Percentiles rank a stretch among this genome's conserved stretches.
Evolutionary conservation across 2,888 invertebrate genomes (phyloP).

Genomic region (Deroplatys truncata): DNA sequence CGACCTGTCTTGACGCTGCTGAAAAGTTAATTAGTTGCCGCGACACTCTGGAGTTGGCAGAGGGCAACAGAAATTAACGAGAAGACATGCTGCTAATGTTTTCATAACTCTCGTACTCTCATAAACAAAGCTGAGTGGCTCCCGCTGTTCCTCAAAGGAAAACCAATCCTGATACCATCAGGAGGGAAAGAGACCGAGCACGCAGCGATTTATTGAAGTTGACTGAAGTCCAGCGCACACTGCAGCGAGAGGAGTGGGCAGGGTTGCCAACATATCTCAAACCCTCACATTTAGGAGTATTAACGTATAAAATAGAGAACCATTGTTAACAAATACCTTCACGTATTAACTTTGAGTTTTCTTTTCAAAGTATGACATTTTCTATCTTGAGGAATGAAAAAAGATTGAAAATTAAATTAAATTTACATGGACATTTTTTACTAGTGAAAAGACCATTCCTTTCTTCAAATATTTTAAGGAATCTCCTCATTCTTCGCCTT

Average conservation of each 20-base stretch:
- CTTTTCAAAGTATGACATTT: too few species aligned
- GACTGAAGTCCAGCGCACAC: background rate
- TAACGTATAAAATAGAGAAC: too few species aligned
- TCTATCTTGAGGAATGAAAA: too few species aligned
- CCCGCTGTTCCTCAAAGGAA: background rate
- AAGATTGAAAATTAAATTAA: too few species aligned
- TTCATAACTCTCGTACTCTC: slow-evolving; percentile 4
- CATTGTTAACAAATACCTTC: too few species aligned
- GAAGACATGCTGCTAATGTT: background rate
- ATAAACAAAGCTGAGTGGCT: background rate
- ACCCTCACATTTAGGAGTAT: too few species aligned
- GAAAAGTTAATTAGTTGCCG: background rate
- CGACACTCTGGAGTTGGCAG: background rate
- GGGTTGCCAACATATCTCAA: background rate
- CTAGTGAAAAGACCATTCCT: too few species aligned
- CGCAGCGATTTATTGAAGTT: background rate
- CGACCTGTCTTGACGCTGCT: background rate
- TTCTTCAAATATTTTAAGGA: too few species aligned
- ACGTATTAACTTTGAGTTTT: too few species aligned
- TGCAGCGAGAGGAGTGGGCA: background rate
- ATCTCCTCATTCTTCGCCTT: too few species aligned
- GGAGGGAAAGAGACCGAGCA: background rate
- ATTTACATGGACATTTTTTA: too few species aligned
- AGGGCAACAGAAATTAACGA: slow-evolving; percentile 9
- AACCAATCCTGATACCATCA: background rate